phyloP scores from a whole-genome alignment of 2,797 vertebrate genomes.

The Bovichtus diacanthus region DNA sequence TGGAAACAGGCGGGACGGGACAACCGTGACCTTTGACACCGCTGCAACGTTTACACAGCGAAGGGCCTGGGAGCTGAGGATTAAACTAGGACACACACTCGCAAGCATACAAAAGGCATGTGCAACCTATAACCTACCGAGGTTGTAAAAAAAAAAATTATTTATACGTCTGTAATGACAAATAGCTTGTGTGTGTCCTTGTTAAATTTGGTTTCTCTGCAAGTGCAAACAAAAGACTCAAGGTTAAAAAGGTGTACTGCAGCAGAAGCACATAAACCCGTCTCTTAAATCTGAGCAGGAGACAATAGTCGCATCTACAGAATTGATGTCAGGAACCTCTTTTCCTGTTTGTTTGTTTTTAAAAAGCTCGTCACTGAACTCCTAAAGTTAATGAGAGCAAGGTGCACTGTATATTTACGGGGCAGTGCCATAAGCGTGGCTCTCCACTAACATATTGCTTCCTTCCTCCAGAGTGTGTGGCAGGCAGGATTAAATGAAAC shows the following conservation, averaged over 20 bases:
- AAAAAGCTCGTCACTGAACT: constrained; percentile 16
- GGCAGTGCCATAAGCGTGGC: constrained; percentile 14
- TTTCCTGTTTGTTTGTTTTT: constrained; percentile 77
- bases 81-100: constrained; percentile 17
- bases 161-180: constrained; percentile 22
- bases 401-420: constrained; percentile 24
- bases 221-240: constrained; percentile 36
- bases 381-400: constrained; percentile 23
- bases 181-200: not conserved
- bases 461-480: constrained; percentile 55
- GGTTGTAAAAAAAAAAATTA: not conserved
- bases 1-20: constrained; percentile 43
- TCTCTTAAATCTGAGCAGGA: constrained; percentile 72
- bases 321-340: constrained; percentile 45
- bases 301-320: constrained; percentile 60
- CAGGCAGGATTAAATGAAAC: constrained; percentile 1
- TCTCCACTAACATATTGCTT: constrained; percentile 50
- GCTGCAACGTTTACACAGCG: constrained; percentile 26
- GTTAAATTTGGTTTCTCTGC: constrained; percentile 18
- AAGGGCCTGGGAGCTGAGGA: constrained; percentile 60
- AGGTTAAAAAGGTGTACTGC: constrained; percentile 12
- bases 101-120: constrained; percentile 3
- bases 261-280: constrained; percentile 58
- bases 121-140: not conserved
- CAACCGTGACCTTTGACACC: constrained; percentile 51